Evolutionary conservation across 2,113 vertebrate genomes (phyloP).

Genomic region (Ochotona curzoniae): DNA sequence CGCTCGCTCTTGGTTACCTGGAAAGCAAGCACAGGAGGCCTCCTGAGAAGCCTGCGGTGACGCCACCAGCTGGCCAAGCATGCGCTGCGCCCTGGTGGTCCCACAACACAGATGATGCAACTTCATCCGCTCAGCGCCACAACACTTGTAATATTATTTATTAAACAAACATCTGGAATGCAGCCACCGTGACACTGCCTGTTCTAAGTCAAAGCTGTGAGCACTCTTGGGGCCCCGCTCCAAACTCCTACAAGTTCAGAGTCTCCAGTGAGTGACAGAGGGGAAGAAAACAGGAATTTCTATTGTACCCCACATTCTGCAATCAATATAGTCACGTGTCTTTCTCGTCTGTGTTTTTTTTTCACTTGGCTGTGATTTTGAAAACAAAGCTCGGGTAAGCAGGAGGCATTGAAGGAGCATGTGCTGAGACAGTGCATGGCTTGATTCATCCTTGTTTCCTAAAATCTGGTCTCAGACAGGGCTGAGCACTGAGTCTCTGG

Average conservation of each 20-base stretch:
- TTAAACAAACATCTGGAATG: not conserved
- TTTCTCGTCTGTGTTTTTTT: not conserved
- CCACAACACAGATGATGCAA: not conserved
- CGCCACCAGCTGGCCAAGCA: not conserved
- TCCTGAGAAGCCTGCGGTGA: not conserved
- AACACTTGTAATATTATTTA: not conserved
- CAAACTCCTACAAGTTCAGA: not conserved
- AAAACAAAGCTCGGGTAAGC: not conserved
- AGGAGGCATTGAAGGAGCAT: conserved; percentile 23
- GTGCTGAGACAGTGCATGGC: not conserved
- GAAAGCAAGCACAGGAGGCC: conserved; percentile 27
- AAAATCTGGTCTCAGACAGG: not conserved
- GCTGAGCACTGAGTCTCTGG: not conserved
- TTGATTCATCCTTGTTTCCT: not conserved
- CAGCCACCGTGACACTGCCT: not conserved
- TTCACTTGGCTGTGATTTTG: not conserved
- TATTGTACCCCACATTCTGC: not conserved
- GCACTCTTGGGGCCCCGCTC: not conserved
- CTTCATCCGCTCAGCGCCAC: not conserved
- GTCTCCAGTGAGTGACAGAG: not conserved
- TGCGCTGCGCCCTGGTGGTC: not conserved
- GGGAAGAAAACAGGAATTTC: not conserved
- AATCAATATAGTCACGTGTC: not conserved
- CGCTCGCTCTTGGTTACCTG: conserved; percentile 96
- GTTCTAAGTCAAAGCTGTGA: not conserved